Percentiles rank a stretch among this genome's conserved stretches.
phyloP scores from a whole-genome alignment of 53 echinoderm and acorn worm genomes.

The Henricia sp. region DNA sequence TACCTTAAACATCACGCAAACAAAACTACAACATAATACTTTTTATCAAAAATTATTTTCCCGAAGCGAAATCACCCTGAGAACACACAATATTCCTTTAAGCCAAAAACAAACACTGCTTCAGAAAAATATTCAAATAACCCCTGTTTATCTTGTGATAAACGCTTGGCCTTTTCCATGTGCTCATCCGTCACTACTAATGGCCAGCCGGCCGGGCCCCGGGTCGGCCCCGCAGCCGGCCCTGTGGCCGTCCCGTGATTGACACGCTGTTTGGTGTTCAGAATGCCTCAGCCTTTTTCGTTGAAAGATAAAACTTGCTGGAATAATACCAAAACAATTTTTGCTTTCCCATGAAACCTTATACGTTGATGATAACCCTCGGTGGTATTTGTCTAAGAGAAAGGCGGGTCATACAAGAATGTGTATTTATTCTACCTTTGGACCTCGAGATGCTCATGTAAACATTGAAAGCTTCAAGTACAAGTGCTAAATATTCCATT shows the following conservation, averaged over 20 bases:
- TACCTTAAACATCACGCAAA: no score
- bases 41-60: no score
- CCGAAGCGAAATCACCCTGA: no score
- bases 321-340: slow-evolving; percentile 58
- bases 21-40: no score
- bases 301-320: slow-evolving; percentile 39
- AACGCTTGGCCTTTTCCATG: neutral
- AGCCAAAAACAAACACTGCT: neutral
- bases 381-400: slow-evolving; percentile 17
- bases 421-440: slow-evolving; percentile 29
- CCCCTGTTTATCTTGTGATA: slow-evolving; percentile 26
- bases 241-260: slow-evolving; percentile 1
- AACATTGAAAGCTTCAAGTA: no score
- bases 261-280: slow-evolving; percentile 47
- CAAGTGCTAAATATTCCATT: no score
- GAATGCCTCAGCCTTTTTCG: slow-evolving; percentile 25
- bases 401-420: neutral
- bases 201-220: slow-evolving; percentile 25
- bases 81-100: no score
- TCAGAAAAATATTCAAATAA: slow-evolving; percentile 44
- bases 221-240: neutral
- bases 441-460: slow-evolving; percentile 33
- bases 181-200: slow-evolving; percentile 10
- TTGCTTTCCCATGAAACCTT: slow-evolving; percentile 50
- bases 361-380: slow-evolving; percentile 36